phyloP scores from a whole-genome alignment of 2,797 vertebrate species.

The Antrozous pallidus region DNA sequence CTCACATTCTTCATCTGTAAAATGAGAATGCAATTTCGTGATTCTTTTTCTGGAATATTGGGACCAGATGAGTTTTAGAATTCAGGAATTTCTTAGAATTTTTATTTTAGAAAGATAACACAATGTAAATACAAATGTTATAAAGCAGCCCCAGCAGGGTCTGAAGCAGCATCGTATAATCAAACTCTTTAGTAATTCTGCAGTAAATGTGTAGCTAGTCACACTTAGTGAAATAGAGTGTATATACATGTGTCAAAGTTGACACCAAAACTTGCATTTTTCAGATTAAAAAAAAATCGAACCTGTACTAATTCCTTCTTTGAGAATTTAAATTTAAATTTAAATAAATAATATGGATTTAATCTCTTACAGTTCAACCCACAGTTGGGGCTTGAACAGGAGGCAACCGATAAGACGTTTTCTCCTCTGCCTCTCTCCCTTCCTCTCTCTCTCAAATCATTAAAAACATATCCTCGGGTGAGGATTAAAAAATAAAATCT shows the following conservation, averaged over 20 bases:
- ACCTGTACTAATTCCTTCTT: neutral
- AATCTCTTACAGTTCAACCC: neutral
- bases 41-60: neutral
- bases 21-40: neutral
- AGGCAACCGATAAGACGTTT: neutral
- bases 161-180: neutral
- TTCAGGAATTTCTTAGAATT: neutral
- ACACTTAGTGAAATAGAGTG: neutral
- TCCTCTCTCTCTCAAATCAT: neutral
- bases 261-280: slow-evolving; percentile 6
- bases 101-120: slow-evolving; percentile 14
- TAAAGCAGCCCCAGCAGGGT: neutral
- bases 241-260: neutral
- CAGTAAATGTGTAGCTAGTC: neutral
- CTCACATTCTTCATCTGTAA: slow-evolving; percentile 4
- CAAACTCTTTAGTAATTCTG: neutral
- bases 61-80: neutral
- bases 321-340: neutral
- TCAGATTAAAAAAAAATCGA: neutral
- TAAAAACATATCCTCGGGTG: neutral
- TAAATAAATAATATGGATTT: neutral
- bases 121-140: neutral
- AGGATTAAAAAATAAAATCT: neutral
- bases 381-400: neutral
- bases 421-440: neutral